A percentile compares a stretch with the other conserved stretches of the same genome.
These are phyloP conservation scores for Shinisaurus crocodilurus DNA, from an alignment of 2,113 vertebrate genomes.

Conservation along the genomic window DNA sequence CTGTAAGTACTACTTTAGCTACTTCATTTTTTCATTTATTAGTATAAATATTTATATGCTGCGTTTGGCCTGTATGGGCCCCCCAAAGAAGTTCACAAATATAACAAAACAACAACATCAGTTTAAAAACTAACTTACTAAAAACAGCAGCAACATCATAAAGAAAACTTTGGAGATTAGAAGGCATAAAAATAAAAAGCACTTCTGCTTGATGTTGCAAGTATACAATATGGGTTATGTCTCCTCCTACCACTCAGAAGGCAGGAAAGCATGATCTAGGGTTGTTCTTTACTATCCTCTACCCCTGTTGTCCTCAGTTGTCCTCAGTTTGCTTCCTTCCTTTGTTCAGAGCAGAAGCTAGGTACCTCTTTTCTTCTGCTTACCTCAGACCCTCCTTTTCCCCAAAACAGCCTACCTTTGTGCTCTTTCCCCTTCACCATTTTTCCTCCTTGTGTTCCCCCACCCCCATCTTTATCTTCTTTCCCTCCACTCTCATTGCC, in stretches of 20 bases:
- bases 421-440: not conserved
- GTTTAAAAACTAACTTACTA: not conserved
- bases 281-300: not conserved
- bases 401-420: not conserved
- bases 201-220: not conserved
- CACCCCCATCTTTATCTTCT: not conserved
- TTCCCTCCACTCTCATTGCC: not conserved
- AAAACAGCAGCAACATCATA: not conserved
- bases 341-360: not conserved
- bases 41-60: not conserved
- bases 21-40: not conserved
- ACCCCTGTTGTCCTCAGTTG: not conserved
- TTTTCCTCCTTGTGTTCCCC: not conserved
- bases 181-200: not conserved
- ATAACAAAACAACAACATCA: not conserved
- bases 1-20: conserved; percentile 80
- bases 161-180: too few species aligned
- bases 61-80: not conserved
- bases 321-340: not conserved
- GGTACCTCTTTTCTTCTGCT: not conserved
- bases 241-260: too few species aligned
- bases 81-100: not conserved
- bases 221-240: not conserved
- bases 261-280: not conserved
- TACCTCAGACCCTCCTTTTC: not conserved